These are phyloP conservation scores for Siniperca scherzeri DNA, from an alignment of 2,797 vertebrate genomes.

Conservation along the genomic window DNA sequence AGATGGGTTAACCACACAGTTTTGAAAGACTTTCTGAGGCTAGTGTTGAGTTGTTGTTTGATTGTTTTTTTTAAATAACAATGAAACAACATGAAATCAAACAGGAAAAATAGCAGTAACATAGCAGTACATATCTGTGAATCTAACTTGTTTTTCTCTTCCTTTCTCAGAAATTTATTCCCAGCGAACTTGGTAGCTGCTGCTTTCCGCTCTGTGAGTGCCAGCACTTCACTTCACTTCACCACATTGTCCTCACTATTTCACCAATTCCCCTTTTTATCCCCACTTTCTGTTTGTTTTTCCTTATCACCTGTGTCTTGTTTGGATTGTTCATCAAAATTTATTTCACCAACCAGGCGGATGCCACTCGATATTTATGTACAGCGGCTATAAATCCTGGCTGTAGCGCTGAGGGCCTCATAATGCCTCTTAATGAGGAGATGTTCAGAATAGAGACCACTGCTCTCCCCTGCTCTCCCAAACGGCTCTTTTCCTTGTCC, in stretches of 20 bases:
- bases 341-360: constrained; percentile 40
- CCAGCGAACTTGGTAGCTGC: constrained; percentile 96
- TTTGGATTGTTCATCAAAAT: constrained; percentile 50
- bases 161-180: constrained; percentile 92
- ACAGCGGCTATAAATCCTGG: constrained; percentile 44
- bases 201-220: constrained; percentile 94
- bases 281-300: constrained; percentile 3
- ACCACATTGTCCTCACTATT: not conserved
- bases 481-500: constrained; percentile 58
- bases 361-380: constrained; percentile 41
- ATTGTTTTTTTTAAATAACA: not conserved
- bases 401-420: constrained; percentile 29
- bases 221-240: not conserved
- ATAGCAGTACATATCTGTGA: not conserved
- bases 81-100: not conserved
- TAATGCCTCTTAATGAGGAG: constrained; percentile 61
- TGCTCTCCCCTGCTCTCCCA: constrained; percentile 29
- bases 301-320: constrained; percentile 13
- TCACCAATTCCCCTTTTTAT: constrained; percentile 2
- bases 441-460: constrained; percentile 47
- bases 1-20: not conserved
- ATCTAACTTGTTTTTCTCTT: constrained; percentile 46
- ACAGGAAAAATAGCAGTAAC: not conserved
- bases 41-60: not conserved
- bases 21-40: not conserved